These are phyloP conservation scores for Pseudolaguvia tuberculata DNA, from an alignment of 2,113 vertebrate genomes.

Conservation along the genomic window DNA sequence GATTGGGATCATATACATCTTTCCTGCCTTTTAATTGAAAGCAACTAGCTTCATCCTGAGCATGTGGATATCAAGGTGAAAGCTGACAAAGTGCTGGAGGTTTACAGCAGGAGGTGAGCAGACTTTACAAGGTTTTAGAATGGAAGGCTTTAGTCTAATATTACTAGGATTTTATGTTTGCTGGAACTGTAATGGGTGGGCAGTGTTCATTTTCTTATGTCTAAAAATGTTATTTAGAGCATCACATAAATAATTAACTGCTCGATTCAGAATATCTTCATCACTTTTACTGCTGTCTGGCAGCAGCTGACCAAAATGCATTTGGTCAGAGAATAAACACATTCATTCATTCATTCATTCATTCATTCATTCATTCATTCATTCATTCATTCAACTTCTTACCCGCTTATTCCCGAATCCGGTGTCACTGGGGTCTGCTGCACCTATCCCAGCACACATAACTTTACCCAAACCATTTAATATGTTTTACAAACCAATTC, in stretches of 20 bases:
- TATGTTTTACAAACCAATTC: background rate
- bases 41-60: background rate
- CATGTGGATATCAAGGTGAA: constrained; percentile 1
- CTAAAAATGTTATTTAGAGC: background rate
- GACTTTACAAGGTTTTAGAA: background rate
- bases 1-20: background rate
- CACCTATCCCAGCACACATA: no score
- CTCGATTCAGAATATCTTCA: background rate
- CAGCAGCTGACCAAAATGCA: background rate
- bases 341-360: no score
- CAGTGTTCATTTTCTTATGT: background rate
- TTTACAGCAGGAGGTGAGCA: background rate
- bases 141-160: background rate
- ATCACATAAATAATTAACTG: background rate
- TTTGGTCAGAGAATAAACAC: no score
- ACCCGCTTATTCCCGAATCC: no score
- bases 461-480: background rate
- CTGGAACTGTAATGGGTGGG: background rate
- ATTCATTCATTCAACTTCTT: no score
- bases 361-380: no score
- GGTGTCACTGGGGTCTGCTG: no score
- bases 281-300: background rate
- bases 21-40: background rate
- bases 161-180: no score
- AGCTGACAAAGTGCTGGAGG: background rate